These are phyloP conservation scores for Calvadosia cruxmelitensis DNA, from an alignment of 30 jellyfish, hydroid and myxozoan species.

Conservation along the genomic window DNA sequence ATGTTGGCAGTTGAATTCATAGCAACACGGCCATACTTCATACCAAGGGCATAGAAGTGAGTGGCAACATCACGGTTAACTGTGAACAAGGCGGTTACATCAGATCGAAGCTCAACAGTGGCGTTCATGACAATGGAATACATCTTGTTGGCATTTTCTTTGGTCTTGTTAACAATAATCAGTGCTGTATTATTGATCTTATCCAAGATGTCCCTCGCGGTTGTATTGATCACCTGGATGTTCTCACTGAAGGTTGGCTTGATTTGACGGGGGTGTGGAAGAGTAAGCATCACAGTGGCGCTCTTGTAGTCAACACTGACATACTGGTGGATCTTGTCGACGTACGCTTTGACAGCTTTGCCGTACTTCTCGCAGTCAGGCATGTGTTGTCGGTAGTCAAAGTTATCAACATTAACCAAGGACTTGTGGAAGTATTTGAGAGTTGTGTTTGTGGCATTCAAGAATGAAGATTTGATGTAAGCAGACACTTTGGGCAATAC, in stretches of 20 bases:
- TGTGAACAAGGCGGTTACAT: constrained; percentile 26
- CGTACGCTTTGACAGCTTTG: background rate
- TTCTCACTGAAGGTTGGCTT: constrained; percentile 74
- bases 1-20: constrained; percentile 16
- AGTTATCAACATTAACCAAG: constrained; percentile 35
- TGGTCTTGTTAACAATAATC: constrained; percentile 21
- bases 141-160: constrained; percentile 19
- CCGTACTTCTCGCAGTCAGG: constrained; percentile 31
- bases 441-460: constrained; percentile 8
- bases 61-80: constrained; percentile 44
- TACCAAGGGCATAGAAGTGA: constrained; percentile 35
- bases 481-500: background rate
- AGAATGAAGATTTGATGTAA: background rate
- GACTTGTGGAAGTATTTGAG: constrained; percentile 52
- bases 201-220: constrained; percentile 34
- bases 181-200: constrained; percentile 15
- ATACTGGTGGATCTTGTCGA: constrained; percentile 28
- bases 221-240: constrained; percentile 14
- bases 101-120: constrained; percentile 75
- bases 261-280: constrained; percentile 45
- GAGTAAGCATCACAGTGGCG: constrained; percentile 34
- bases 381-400: constrained; percentile 43
- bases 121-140: constrained; percentile 36
- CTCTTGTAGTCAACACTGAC: constrained; percentile 53
- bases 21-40: constrained; percentile 7